Evolutionary conservation across 2,113 vertebrate genomes (phyloP), one percentile per base, ranked within the genome.

Genomic region (Pholis gunnellus): DNA sequence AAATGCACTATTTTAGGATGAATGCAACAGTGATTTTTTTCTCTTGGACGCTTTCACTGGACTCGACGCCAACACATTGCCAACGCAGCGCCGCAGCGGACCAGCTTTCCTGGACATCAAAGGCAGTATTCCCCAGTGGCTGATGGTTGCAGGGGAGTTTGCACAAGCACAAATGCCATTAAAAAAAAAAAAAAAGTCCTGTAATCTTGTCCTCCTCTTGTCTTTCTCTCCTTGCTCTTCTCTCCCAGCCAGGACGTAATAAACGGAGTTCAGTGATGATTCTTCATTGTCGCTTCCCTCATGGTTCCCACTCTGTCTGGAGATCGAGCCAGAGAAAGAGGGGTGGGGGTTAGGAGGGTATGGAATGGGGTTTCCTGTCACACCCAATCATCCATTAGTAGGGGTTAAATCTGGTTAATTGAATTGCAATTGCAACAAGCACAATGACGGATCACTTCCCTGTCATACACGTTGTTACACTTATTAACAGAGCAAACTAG

Each of bases 271-370:
- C 96, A 96, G 94, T 92, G 94, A 95, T 94, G 95, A 96, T 96
- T 96, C 96, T 95, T 96, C 96, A 96, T 94, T 96, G 96, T 96
- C 96, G 95, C 92, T 93, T 94, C 94, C 93, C 93, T 93, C 94
- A 91, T 94, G 93, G 92, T 95, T 93, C 94, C 93, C 90, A 75
- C 94, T 92, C 89, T 85, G 90, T 73, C 92, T 94, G 94, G 93
- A 94, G 92, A 90, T n/a, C 11, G 60, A 78, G 59, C 27, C 22
- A 14, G 13, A 48, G 48, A 14, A 64, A 29, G 36, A 65, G 17
- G 20, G 18, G 22, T 11, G 38, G n/a, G 27, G 8, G 67, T 65
- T 29, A 2, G 27, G n/a, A 31, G 42, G 66, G 3, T 60, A 48
- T 18, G 40, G 46, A 42, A 29, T 6, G 18, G 18, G 68, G 46